Evolutionary conservation across 2,888 invertebrate species (phyloP).

Genomic region (Suillia variegata): DNA sequence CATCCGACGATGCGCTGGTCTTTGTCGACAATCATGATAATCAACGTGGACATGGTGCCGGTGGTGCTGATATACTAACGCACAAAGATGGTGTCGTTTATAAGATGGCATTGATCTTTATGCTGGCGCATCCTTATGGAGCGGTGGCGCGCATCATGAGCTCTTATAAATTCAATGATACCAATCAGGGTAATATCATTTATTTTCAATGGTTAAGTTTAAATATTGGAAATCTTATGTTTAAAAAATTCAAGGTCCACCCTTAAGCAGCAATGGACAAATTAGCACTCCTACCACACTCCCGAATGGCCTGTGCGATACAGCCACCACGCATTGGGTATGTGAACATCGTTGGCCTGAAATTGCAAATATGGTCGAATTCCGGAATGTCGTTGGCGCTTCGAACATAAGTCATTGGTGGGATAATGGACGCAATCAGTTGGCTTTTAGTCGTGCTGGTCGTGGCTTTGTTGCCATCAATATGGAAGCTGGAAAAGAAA

Average conservation of each 20-base stretch:
- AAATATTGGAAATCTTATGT: too few relatives aligned
- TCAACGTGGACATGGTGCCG: slow-evolving; percentile 73
- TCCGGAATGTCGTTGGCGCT: slow-evolving; percentile 70
- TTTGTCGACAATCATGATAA: slow-evolving; percentile 91
- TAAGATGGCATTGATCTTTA: slow-evolving; percentile 80
- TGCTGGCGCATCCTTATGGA: slow-evolving; percentile 84
- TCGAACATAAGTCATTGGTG: slow-evolving; percentile 72
- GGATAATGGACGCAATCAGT: slow-evolving; percentile 78
- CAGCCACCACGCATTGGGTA: slow-evolving; percentile 70
- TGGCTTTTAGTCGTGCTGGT: slow-evolving; percentile 78
- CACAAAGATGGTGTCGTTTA: slow-evolving; percentile 67
- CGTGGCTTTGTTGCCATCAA: slow-evolving; percentile 78
- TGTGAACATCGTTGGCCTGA: slow-evolving; percentile 85
- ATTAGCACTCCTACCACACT: slow-evolving; percentile 70
- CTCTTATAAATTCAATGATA: slow-evolving; percentile 72
- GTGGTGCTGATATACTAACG: slow-evolving; percentile 66
- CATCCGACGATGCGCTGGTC: slow-evolving; percentile 66
- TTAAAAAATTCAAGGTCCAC: slow-evolving; percentile 67
- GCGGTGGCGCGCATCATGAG: slow-evolving; percentile 77
- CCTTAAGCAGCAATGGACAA: slow-evolving; percentile 63
- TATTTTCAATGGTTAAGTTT: too few relatives aligned
- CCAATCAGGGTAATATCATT: slow-evolving; percentile 60
- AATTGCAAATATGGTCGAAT: slow-evolving; percentile 76
- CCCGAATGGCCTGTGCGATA: slow-evolving; percentile 66
- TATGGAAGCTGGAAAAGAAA: slow-evolving; percentile 64